These are phyloP conservation scores for Erebia aethiops DNA, from an alignment of 2,888 invertebrate genomes.

Conservation along the genomic window DNA sequence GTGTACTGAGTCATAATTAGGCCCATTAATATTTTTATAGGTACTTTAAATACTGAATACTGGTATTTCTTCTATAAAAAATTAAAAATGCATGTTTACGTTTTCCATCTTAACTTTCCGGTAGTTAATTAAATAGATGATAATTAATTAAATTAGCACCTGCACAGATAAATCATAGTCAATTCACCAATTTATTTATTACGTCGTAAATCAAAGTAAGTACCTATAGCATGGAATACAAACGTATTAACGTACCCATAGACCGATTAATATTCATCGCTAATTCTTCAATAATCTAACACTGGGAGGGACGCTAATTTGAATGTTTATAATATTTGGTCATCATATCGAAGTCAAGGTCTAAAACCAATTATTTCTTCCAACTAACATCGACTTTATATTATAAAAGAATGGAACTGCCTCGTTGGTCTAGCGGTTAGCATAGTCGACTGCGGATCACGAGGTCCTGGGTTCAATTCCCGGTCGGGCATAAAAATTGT, in stretches of 20 bases:
- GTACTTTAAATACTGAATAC: no score
- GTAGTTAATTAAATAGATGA: neutral
- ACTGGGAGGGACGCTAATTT: neutral
- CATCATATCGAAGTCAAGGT: slow-evolving; percentile 11
- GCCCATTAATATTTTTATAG: no score
- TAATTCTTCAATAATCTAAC: neutral
- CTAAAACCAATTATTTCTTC: neutral
- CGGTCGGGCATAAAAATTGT: no score
- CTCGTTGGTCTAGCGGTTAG: no score
- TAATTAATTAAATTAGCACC: neutral
- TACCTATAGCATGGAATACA: neutral
- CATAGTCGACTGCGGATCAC: no score
- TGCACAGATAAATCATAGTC: neutral
- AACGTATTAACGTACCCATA: no score
- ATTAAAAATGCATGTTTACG: neutral
- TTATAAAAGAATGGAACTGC: neutral
- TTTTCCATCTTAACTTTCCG: neutral
- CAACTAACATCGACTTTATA: slow-evolving; percentile 3
- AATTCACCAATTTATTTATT: neutral
- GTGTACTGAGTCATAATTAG: neutral
- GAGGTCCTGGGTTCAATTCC: no score
- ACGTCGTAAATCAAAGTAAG: neutral
- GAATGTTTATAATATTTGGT: neutral
- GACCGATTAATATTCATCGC: neutral
- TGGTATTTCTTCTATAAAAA: no score